phyloP scores from a whole-genome alignment of 2,797 vertebrate genomes.

The Notolepis coatsorum region DNA sequence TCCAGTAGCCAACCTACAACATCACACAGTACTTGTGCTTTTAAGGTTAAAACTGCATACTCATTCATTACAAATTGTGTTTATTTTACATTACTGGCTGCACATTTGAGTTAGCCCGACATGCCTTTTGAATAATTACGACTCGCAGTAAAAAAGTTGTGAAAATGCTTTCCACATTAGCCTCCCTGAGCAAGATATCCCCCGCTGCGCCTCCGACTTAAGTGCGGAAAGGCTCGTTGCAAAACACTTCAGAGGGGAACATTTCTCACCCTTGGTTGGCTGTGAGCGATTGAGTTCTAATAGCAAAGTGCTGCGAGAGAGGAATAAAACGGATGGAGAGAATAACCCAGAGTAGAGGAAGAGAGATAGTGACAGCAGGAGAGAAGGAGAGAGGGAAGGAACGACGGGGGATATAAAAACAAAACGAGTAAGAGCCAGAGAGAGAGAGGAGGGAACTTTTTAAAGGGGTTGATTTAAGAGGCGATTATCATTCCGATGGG shows the following conservation, averaged over 20 bases:
- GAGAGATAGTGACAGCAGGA: not conserved
- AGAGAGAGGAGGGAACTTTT: constrained; percentile 34
- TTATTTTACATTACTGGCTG: too few relatives aligned
- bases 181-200: not conserved
- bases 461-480: constrained; percentile 64
- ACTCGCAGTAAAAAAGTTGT: constrained; percentile 39
- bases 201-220: constrained; percentile 61
- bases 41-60: too few relatives aligned
- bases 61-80: too few relatives aligned
- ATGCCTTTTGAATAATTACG: constrained; percentile 35
- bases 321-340: not conserved
- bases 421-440: constrained; percentile 10
- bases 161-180: constrained; percentile 54
- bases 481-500: constrained; percentile 41
- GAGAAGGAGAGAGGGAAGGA: not conserved
- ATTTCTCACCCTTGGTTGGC: constrained; percentile 46
- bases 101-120: constrained; percentile 37
- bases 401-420: constrained; percentile 27
- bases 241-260: constrained; percentile 57
- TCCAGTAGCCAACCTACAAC: too few relatives aligned
- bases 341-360: constrained; percentile 3
- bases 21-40: too few relatives aligned
- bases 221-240: constrained; percentile 64
- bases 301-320: not conserved
- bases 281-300: constrained; percentile 23